Conservation (phyloP, 35 echinoderm and acorn worm species). For the Eucidaris tribuloides region DNA sequence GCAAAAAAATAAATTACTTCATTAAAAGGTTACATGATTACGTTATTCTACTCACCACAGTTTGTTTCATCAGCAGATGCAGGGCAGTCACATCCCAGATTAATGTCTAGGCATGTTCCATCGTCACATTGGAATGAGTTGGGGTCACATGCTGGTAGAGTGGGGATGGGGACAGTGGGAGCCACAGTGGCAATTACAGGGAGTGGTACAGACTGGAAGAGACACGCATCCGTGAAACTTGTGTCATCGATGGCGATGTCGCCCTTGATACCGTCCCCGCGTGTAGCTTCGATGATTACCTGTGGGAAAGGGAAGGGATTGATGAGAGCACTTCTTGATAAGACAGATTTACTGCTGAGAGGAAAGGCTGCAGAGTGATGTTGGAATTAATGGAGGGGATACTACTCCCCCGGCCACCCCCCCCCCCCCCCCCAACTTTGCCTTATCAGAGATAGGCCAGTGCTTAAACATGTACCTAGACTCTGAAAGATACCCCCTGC, state of each 20-base stretch:
- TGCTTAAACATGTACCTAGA: no score
- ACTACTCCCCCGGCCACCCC: no score
- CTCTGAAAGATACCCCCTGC: no score
- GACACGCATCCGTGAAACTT: slow-evolving; percentile 65
- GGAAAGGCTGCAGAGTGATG: no score
- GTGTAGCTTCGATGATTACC: slow-evolving; percentile 88
- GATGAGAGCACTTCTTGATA: no score
- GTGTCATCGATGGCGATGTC: slow-evolving; percentile 97
- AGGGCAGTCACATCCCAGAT: slow-evolving; percentile 56
- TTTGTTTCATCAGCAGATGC: slow-evolving; percentile 66
- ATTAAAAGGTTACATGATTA: background rate
- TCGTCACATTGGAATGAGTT: slow-evolving; percentile 64
- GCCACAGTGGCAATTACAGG: slow-evolving; percentile 51
- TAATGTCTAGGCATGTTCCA: slow-evolving; percentile 38
- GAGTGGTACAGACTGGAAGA: background rate
- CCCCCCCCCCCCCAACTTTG: no score
- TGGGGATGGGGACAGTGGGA: slow-evolving; percentile 7
- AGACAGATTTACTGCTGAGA: no score
- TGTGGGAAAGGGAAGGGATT: slow-evolving; percentile 18
- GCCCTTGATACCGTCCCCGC: slow-evolving; percentile 67
- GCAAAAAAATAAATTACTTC: background rate
- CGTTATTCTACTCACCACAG: slow-evolving; percentile 56
- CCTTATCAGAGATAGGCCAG: no score
- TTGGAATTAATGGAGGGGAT: no score
- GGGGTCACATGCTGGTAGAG: slow-evolving; percentile 27